A percentile compares a stretch with the other conserved stretches of the same genome.
phyloP scores from a whole-genome alignment of 2,888 invertebrate species.

The Cephus pygmeus region DNA sequence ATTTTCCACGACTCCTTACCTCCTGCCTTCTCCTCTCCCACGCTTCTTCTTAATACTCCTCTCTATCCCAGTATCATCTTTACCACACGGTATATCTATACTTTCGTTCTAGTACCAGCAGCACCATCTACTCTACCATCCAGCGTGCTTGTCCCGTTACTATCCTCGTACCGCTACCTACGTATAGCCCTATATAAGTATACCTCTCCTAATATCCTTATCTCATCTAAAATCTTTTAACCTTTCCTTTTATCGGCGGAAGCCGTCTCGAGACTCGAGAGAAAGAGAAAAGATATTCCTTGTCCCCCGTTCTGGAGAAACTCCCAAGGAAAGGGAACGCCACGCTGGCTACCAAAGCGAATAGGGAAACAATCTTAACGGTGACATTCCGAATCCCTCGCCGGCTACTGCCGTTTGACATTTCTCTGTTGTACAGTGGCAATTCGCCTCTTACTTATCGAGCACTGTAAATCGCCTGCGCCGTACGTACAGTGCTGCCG shows the following conservation, averaged over 20 bases:
- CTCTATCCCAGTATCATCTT: not conserved
- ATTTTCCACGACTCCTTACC: constrained; percentile 17
- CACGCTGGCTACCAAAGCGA: not conserved
- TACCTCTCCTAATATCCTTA: not conserved
- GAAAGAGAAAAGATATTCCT: not conserved
- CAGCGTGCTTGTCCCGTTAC: not conserved
- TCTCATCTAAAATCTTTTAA: not conserved
- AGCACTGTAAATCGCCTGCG: not conserved
- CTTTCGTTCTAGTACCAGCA: not conserved
- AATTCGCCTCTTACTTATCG: not conserved
- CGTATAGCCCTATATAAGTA: not conserved
- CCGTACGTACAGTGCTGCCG: not conserved
- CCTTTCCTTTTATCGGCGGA: not conserved
- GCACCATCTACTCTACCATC: not conserved
- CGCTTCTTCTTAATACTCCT: constrained; percentile 9
- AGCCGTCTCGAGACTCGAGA: not conserved
- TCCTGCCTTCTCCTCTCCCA: not conserved
- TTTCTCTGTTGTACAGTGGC: not conserved
- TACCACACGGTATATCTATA: not conserved
- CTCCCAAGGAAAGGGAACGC: not conserved
- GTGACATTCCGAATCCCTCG: not conserved
- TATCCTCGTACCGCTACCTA: not conserved
- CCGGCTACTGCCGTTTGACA: not conserved
- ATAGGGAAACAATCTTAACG: not conserved
- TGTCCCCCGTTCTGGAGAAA: not conserved